Evolutionary conservation across 2,888 invertebrate genomes (phyloP), one percentile per base, ranked within the genome.

Genomic region (Plebejus anna): DNA sequence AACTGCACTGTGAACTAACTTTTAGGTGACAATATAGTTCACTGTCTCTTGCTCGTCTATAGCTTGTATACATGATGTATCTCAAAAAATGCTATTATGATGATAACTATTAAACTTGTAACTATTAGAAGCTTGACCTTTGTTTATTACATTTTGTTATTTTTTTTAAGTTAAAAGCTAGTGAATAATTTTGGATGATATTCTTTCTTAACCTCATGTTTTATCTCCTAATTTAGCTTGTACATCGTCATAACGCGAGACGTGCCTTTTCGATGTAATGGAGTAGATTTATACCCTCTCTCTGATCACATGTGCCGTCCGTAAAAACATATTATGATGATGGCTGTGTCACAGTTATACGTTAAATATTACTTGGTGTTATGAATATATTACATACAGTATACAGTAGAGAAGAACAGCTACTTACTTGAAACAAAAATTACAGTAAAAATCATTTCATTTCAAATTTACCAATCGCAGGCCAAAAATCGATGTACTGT

Each of bases 361-460:
- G 32, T 36, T 66, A 66, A 11, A 16, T 22, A 66, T 66, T 4
- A 66, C 66, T 66, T 4, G 22, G 13, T 22, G 7, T 66, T 66
- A 59, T 59, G 59, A 11, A 66, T 66, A 66, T 36, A 66, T 32
- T 66, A 16, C 66, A 13, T 32, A 66, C 66, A 1, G 13, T 32
- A 66, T 13, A 32, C 2, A 22, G 66, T 13, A 13, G 11, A 28
- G 28, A 4, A 11, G 3, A 61, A 13, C 32, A 66, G 32, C 42
- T 28, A 5, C 6, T 72, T 72, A 72, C 72, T 47, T 72, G 72
- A 22, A 72, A 72, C 72, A 72, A 72, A 72, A 72, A 72, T 9
- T n/a, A n/a, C n/a, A 6, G 5, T 4, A 16, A 42, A n/a, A 16
- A 71, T 71, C 9, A 47, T 47, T 47, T 47, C 2, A 2, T 11